A percentile compares a stretch with the other conserved stretches of the same genome.
Evolutionary conservation across 2,888 invertebrate genomes (phyloP).

Genomic region (Drosophila lacicola): DNA sequence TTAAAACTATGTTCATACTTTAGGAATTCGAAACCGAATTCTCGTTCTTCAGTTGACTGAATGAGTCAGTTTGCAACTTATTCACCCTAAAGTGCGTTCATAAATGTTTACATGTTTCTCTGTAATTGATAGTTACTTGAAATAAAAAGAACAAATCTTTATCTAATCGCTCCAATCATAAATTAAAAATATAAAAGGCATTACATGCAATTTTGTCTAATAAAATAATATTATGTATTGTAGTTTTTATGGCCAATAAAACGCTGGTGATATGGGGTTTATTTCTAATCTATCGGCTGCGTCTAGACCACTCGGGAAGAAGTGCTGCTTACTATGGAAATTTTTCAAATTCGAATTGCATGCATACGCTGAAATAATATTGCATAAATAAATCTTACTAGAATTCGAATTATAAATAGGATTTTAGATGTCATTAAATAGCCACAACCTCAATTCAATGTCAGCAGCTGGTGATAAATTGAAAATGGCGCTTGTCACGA

Average conservation of each 20-base stretch:
- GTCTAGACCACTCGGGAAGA: not conserved
- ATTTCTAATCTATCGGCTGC: conserved; percentile 15
- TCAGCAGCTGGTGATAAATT: not conserved
- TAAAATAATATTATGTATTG: conserved; percentile 21
- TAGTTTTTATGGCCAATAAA: conserved; percentile 31
- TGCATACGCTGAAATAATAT: not conserved
- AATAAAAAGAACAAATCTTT: conserved; percentile 1
- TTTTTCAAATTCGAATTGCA: not conserved
- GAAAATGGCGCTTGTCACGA: conserved; percentile 43
- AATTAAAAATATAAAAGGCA: conserved; percentile 22
- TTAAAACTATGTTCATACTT: too few species aligned
- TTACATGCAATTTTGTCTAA: conserved; percentile 21
- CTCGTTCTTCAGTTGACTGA: too few species aligned
- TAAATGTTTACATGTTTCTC: not conserved
- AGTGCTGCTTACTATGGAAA: not conserved
- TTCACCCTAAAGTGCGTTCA: not conserved
- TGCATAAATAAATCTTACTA: not conserved
- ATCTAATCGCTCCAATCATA: conserved; percentile 39
- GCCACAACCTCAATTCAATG: not conserved
- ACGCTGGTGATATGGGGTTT: conserved; percentile 7
- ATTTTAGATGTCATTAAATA: not conserved
- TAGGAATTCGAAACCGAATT: too few species aligned
- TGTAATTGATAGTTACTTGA: conserved; percentile 5
- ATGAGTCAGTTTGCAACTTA: not conserved
- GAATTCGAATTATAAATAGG: not conserved